Percentiles rank a stretch among this genome's conserved stretches.
These are phyloP conservation scores for Sinelater perroti DNA, from an alignment of 2,888 invertebrate genomes.

Conservation along the genomic window DNA sequence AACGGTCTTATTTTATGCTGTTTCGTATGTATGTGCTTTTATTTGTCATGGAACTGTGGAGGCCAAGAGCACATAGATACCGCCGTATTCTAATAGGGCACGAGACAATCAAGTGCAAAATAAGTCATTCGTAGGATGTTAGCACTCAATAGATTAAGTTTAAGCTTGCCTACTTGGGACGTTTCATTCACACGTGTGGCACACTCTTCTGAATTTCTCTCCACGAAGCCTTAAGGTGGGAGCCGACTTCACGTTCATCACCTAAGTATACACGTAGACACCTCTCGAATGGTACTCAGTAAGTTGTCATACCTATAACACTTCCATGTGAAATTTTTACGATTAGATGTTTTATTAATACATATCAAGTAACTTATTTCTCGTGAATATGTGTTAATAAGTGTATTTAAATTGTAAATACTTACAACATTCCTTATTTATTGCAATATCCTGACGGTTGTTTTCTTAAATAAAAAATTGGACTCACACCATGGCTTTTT, in stretches of 20 bases:
- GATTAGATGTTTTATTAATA: conserved; percentile 56
- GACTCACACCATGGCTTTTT: too few species aligned
- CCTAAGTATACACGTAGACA: conserved; percentile 10
- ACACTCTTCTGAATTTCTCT: conserved; percentile 27
- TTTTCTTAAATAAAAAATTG: conserved; percentile 35
- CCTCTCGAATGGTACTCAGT: conserved; percentile 20
- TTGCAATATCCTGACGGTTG: conserved; percentile 29
- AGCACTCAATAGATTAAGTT: conserved; percentile 35
- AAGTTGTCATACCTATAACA: conserved; percentile 28
- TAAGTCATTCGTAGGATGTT: conserved; percentile 52
- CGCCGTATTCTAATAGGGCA: conserved; percentile 46
- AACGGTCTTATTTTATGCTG: conserved; percentile 19
- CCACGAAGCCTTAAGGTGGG: conserved; percentile 22
- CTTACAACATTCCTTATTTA: conserved; percentile 31
- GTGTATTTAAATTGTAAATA: conserved; percentile 37
- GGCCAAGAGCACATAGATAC: conserved; percentile 41
- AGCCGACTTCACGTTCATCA: conserved; percentile 12
- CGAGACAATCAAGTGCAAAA: conserved; percentile 61
- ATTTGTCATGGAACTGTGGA: conserved; percentile 3
- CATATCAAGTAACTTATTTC: conserved; percentile 56
- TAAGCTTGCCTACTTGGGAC: conserved; percentile 25
- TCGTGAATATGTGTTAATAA: conserved; percentile 37
- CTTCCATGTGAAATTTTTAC: conserved; percentile 55
- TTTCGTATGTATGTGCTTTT: conserved; percentile 26
- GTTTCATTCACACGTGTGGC: conserved; percentile 24